Percentiles rank a stretch among this genome's conserved stretches.
Evolutionary conservation across 2,888 invertebrate genomes (phyloP).

Genomic region (Ormyrus nitidulus): DNA sequence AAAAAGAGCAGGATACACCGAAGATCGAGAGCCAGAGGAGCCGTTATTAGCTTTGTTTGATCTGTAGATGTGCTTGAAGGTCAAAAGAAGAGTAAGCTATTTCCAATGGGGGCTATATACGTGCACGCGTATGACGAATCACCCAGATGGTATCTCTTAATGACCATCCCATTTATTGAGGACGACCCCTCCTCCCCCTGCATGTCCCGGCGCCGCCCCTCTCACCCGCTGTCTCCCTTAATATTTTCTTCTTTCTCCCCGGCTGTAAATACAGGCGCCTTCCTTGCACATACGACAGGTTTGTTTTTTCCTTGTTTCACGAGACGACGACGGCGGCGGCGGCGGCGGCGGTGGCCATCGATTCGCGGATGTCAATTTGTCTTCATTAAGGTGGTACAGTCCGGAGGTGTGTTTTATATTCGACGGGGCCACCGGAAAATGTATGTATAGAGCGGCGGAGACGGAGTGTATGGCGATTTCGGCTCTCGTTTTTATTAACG

Average conservation of each 20-base stretch:
- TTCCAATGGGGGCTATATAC: neutral
- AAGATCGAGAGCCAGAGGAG: neutral
- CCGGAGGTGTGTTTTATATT: slow-evolving; percentile 6
- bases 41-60: neutral
- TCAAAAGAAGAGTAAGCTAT: slow-evolving; percentile 1
- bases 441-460: neutral
- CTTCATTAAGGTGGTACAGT: neutral
- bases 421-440: neutral
- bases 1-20: neutral
- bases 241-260: neutral
- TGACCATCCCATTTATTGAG: slow-evolving; percentile 24
- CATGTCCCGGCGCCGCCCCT: neutral
- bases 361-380: slow-evolving; percentile 28
- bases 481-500: too few species aligned
- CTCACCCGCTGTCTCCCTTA: neutral
- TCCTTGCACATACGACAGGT: too few species aligned
- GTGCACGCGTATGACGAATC: slow-evolving; percentile 29
- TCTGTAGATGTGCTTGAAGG: slow-evolving; percentile 1
- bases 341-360: neutral
- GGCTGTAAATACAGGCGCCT: neutral
- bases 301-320: neutral
- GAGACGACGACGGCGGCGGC: too few species aligned
- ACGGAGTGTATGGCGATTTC: too few species aligned
- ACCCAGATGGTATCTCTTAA: slow-evolving; percentile 39
- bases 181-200: too few species aligned